Conservation (phyloP, 2,797 vertebrate species). For the Vespertilio murinus region DNA sequence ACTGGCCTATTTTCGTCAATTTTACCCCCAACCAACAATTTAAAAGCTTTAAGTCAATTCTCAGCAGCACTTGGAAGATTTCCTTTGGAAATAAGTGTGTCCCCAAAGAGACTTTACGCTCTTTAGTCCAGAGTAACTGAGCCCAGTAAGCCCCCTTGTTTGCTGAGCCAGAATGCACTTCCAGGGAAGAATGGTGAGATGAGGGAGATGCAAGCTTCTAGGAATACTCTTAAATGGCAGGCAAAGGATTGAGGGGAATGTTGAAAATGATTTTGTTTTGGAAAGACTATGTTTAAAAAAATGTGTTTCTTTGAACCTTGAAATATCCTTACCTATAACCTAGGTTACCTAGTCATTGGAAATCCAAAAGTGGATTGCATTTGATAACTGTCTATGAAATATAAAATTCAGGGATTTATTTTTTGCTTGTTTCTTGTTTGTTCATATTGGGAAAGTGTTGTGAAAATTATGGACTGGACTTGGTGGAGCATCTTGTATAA, state of each 20-base stretch:
- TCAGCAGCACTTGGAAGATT: slow-evolving; percentile 16
- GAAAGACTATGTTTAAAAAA: not conserved
- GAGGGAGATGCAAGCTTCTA: not conserved
- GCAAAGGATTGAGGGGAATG: not conserved
- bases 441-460: not conserved
- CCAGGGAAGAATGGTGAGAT: not conserved
- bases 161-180: slow-evolving; percentile 2
- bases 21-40: slow-evolving; percentile 26
- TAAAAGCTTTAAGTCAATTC: slow-evolving; percentile 49
- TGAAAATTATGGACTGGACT: not conserved
- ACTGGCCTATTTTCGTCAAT: slow-evolving; percentile 57
- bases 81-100: slow-evolving; percentile 46
- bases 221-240: not conserved
- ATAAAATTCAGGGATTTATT: not conserved
- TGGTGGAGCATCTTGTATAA: not conserved
- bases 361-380: not conserved
- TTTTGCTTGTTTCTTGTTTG: not conserved
- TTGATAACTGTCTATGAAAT: not conserved
- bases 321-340: not conserved
- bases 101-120: not conserved
- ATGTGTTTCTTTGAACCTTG: not conserved
- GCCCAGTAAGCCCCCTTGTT: slow-evolving; percentile 43
- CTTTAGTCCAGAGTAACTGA: slow-evolving; percentile 40
- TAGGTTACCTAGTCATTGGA: not conserved
- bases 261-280: not conserved